Conservation (phyloP, 2,888 invertebrate species). For the Apantesis nais region DNA sequence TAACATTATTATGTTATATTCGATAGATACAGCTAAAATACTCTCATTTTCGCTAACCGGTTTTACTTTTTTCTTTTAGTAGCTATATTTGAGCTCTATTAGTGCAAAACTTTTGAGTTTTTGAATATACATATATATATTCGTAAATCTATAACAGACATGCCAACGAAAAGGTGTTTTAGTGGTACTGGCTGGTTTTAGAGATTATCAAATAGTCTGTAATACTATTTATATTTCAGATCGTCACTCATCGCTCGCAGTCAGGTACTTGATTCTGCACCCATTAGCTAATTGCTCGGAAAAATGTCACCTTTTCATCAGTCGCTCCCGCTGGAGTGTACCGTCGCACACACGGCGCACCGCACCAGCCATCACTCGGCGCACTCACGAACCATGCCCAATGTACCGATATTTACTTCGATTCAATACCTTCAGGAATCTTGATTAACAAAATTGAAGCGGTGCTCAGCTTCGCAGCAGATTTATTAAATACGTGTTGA, state of each 20-base stretch:
- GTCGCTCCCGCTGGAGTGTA: slow-evolving; percentile 20
- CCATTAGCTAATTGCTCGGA: slow-evolving; percentile 63
- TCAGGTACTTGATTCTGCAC: slow-evolving; percentile 7
- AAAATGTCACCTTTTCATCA: slow-evolving; percentile 50
- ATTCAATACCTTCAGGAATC: not conserved
- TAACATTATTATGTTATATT: no score
- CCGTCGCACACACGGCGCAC: slow-evolving; percentile 13
- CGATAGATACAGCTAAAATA: no score
- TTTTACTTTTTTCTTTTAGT: no score
- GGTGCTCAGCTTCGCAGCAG: not conserved
- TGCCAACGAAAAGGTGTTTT: no score
- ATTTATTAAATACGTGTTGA: not conserved
- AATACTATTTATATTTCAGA: not conserved
- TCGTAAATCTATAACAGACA: no score
- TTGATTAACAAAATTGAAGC: slow-evolving; percentile 15
- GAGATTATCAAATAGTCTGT: not conserved
- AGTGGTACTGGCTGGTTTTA: no score
- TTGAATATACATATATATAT: no score
- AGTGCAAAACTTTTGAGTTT: no score
- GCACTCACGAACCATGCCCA: not conserved
- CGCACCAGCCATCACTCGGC: not conserved
- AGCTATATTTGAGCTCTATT: no score
- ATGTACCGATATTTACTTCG: slow-evolving; percentile 3
- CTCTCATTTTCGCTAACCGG: no score
- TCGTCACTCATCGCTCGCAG: slow-evolving; percentile 14